These are phyloP conservation scores for Hepsetus odoe DNA, from an alignment of 2,113 vertebrate species.

Conservation along the genomic window DNA sequence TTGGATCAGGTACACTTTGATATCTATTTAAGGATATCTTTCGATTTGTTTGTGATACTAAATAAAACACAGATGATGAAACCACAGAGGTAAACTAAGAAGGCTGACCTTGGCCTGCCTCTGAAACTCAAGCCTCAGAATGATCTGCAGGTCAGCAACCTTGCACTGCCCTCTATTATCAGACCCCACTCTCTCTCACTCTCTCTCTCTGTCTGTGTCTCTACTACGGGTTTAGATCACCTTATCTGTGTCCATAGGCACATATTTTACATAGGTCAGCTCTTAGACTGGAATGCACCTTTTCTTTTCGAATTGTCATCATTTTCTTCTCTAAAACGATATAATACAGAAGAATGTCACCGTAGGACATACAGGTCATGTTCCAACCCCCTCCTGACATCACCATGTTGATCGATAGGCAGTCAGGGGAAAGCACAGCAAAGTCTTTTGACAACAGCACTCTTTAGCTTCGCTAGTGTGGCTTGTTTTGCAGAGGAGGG, in stretches of 20 bases:
- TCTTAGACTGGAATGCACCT: constrained; percentile 48
- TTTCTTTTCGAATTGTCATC: constrained; percentile 55
- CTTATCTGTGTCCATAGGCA: constrained; percentile 53
- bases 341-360: constrained; percentile 47
- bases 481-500: constrained; percentile 13
- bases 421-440: constrained; percentile 26
- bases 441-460: background rate
- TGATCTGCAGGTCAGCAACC: constrained; percentile 65
- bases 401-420: constrained; percentile 45
- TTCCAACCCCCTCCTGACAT: constrained; percentile 37
- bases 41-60: constrained; percentile 59
- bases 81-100: constrained; percentile 61
- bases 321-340: constrained; percentile 54
- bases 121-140: constrained; percentile 62
- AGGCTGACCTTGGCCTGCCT: constrained; percentile 60
- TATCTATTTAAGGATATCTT: constrained; percentile 57
- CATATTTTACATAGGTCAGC: constrained; percentile 54
- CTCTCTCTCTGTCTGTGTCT: constrained; percentile 40
- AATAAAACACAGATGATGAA: constrained; percentile 66
- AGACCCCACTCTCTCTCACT: constrained; percentile 46
- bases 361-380: constrained; percentile 53
- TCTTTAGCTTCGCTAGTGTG: constrained; percentile 1
- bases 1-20: constrained; percentile 37
- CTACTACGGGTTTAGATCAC: constrained; percentile 31
- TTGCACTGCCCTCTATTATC: constrained; percentile 60